A percentile compares a stretch with the other conserved stretches of the same genome.
These are phyloP conservation scores for Drosophila barbarae DNA, from an alignment of 2,888 invertebrate genomes.

Conservation along the genomic window DNA sequence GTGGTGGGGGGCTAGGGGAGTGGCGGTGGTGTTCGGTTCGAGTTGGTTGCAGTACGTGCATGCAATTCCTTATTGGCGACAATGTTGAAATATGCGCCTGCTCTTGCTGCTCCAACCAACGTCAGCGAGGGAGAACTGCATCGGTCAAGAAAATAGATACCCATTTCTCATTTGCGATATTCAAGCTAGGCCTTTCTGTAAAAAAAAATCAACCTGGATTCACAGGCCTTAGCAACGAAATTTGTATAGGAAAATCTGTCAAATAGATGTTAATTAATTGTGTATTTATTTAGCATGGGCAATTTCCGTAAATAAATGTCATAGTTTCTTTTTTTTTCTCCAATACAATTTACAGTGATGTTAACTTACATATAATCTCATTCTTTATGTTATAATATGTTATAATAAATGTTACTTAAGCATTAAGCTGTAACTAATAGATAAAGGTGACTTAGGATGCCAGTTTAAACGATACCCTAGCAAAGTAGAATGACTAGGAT, in stretches of 20 bases:
- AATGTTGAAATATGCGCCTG: constrained; percentile 54
- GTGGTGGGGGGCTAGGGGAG: not conserved
- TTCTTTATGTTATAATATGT: not conserved
- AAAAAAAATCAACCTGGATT: not conserved
- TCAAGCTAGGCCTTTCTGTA: not conserved
- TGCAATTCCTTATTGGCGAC: constrained; percentile 71
- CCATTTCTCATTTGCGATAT: too few relatives aligned
- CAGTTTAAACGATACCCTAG: not conserved
- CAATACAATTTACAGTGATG: not conserved
- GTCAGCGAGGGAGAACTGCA: constrained; percentile 6
- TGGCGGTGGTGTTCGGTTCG: not conserved
- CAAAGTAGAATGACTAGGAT: not conserved
- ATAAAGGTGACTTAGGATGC: too few relatives aligned
- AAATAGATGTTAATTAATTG: constrained; percentile 7
- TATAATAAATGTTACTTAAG: not conserved
- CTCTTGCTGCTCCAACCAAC: constrained; percentile 10
- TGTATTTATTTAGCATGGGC: constrained; percentile 8
- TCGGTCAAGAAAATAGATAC: constrained; percentile 12
- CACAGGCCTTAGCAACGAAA: constrained; percentile 3
- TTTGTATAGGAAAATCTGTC: not conserved
- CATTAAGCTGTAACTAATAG: too few relatives aligned
- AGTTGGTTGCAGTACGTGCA: constrained; percentile 53
- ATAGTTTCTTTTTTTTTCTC: not conserved
- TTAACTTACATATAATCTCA: not conserved
- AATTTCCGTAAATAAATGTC: constrained; percentile 2